phyloP scores from a whole-genome alignment of 2,888 invertebrate genomes.

The Yponomeuta sedellus region DNA sequence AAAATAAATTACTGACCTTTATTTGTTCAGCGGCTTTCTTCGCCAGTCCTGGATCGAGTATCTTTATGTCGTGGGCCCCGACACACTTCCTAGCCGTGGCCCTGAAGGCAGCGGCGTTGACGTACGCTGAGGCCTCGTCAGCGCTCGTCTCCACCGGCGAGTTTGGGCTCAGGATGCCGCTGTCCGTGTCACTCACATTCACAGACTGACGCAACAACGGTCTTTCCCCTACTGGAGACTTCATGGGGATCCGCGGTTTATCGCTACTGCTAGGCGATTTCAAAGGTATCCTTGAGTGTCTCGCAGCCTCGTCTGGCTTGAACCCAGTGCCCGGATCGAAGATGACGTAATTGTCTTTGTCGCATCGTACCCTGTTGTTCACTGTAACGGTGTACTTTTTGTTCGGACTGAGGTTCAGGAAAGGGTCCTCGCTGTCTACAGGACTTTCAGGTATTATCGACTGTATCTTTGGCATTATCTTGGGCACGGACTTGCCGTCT shows the following conservation, averaged over 20 bases:
- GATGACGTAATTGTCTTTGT: conserved; percentile 72
- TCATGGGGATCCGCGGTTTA: conserved; percentile 52
- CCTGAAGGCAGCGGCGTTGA: conserved; percentile 60
- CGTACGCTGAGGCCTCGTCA: conserved; percentile 49
- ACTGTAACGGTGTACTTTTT: conserved; percentile 73
- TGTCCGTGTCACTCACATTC: conserved; percentile 78
- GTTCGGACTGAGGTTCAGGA: conserved; percentile 67
- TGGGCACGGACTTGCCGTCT: conserved; percentile 63
- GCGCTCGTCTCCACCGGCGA: conserved; percentile 74
- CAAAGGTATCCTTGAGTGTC: conserved; percentile 43
- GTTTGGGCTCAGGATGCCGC: conserved; percentile 79
- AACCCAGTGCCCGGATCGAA: conserved; percentile 71
- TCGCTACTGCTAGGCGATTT: conserved; percentile 48
- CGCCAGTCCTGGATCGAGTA: conserved; percentile 59
- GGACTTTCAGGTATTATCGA: conserved; percentile 73
- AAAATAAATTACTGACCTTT: conserved; percentile 46
- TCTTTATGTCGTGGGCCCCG: conserved; percentile 54
- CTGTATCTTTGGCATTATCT: conserved; percentile 69
- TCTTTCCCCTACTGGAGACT: conserved; percentile 52
- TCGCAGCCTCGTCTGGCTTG: conserved; percentile 41
- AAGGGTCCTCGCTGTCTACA: conserved; percentile 66
- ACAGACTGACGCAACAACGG: conserved; percentile 50
- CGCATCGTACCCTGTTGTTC: conserved; percentile 69
- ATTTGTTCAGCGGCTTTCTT: conserved; percentile 68
- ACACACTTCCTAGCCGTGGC: conserved; percentile 51